These are phyloP conservation scores for Nymphalis c-album DNA, from an alignment of 2,888 invertebrate species.

Conservation along the genomic window DNA sequence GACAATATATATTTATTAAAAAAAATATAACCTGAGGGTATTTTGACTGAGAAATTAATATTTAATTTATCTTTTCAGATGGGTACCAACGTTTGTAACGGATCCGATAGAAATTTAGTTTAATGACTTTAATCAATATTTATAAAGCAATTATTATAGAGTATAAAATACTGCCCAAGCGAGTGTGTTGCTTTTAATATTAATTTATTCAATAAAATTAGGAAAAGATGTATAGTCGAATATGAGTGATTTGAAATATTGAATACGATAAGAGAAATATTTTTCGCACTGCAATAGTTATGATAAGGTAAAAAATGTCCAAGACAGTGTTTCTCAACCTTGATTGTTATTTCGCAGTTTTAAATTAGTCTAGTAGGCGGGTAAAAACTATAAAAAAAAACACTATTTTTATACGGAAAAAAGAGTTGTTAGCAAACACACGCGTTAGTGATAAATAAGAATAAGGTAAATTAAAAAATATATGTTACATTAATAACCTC, in stretches of 20 bases:
- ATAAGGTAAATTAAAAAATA: conserved; percentile 2
- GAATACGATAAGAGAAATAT: conserved; percentile 18
- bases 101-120: conserved; percentile 23
- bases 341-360: conserved; percentile 3
- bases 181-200: conserved; percentile 33
- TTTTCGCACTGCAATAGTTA: conserved; percentile 22
- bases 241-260: conserved; percentile 11
- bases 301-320: conserved; percentile 1
- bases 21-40: too few species aligned
- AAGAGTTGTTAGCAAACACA: not conserved
- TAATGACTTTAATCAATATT: conserved; percentile 20
- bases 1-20: too few species aligned
- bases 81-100: conserved; percentile 10
- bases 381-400: not conserved
- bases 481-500: not conserved
- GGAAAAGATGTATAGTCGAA: conserved; percentile 18
- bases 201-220: conserved; percentile 24
- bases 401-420: conserved; percentile 12
- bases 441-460: not conserved
- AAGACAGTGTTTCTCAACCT: conserved; percentile 20
- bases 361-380: not conserved
- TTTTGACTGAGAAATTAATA: too few species aligned
- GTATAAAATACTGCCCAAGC: conserved; percentile 31
- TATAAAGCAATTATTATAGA: conserved; percentile 25
- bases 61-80: conserved; percentile 19